Evolutionary conservation across 2,888 invertebrate genomes (phyloP).

Genomic region (Anodontia alba): DNA sequence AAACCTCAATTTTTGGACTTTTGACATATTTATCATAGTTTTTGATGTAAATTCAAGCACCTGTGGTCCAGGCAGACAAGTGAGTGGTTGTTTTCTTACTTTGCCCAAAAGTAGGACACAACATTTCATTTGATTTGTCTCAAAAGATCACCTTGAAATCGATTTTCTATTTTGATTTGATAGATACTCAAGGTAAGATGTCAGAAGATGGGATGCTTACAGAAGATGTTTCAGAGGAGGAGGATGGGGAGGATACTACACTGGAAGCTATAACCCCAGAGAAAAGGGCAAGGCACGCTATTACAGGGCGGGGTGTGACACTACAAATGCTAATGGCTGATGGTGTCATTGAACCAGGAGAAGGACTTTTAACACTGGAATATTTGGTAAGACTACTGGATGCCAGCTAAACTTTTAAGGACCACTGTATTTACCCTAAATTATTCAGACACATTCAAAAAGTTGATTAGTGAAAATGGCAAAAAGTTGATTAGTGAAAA

Average conservation of each 20-base stretch:
- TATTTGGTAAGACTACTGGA: conserved; percentile 90
- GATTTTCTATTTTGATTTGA: too few species aligned
- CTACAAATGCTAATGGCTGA: conserved; percentile 94
- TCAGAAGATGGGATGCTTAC: background rate
- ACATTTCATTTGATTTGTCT: too few species aligned
- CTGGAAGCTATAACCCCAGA: conserved; percentile 63
- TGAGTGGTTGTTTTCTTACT: too few species aligned
- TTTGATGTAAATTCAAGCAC: too few species aligned
- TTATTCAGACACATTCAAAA: background rate
- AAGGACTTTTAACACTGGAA: conserved; percentile 94
- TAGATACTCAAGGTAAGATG: too few species aligned
- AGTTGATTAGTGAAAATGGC: background rate
- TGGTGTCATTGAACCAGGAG: conserved; percentile 93
- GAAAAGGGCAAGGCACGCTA: conserved; percentile 68
- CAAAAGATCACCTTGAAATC: too few species aligned
- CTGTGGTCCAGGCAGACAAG: too few species aligned
- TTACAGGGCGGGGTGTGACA: conserved; percentile 88
- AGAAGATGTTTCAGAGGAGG: conserved; percentile 59
- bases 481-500: too few species aligned
- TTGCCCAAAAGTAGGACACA: too few species aligned
- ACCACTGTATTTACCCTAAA: background rate
- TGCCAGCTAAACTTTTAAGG: background rate
- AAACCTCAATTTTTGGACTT: too few species aligned
- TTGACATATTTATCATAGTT: too few species aligned
- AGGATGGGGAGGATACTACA: conserved; percentile 68